Evolutionary conservation across 2,797 vertebrate genomes (phyloP), one percentile per base, ranked within the genome.

Genomic region (Erpetoichthys calabaricus): DNA sequence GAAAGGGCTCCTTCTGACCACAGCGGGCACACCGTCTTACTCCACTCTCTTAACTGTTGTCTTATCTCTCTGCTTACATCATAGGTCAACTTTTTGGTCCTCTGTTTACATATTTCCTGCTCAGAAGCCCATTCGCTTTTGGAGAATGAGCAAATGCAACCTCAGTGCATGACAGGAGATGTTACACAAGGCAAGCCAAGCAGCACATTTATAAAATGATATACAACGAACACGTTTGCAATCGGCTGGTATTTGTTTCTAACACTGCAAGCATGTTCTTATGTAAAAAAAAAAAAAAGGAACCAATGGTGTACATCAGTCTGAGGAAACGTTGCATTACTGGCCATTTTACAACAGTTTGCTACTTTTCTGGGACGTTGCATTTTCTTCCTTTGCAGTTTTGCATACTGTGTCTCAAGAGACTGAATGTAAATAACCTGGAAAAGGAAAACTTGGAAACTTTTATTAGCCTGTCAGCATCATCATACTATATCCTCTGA

Each of bases 281-380:
- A 69, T 45, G 25, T 25, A 25, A 25, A 25, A 25, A n/a, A n/a
- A n/a, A n/a, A n/a, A n/a, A n/a, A 75, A 62, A 59, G 51, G 68
- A 25, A 25, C 25, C 76, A 77, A 63, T 71, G 66, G 66, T 64
- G 60, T 64, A 70, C 4, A 0, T 61, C 64, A 67, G 60, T 80
- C 83, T 60, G 75, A 69, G 68, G 56, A 47, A 49, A 70, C 69
- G 67, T 54, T 78, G 63, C 78, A 71, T 72, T 56, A 78, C 60
- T 58, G 59, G 72, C 77, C 74, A 74, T 73, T 85, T 80, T 79
- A 74, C 77, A 77, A 75, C 68, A 64, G 53, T 88, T 89, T 85
- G 75, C 75, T 80, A 83, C 70, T 44, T 71, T 76, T 80, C 59
- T 8, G 53, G 53, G 45, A 58, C 49, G 42, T 47, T 45, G 55